These are phyloP conservation scores for Dasysyrphus albostriatus DNA, from an alignment of 2,888 invertebrate genomes.

Conservation along the genomic window DNA sequence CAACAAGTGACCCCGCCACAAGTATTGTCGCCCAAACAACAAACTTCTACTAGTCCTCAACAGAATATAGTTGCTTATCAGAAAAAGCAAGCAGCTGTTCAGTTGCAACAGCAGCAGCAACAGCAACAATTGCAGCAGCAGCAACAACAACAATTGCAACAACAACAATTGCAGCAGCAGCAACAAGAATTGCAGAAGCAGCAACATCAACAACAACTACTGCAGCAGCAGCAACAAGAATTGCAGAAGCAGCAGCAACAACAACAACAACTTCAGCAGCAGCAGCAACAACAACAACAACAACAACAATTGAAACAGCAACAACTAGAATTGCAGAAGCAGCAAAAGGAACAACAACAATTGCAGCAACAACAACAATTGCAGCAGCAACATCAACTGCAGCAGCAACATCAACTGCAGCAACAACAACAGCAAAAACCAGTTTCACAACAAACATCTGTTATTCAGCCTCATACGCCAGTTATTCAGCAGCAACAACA, in stretches of 20 bases:
- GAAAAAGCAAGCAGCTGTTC: constrained; percentile 60
- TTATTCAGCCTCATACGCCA: constrained; percentile 71
- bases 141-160: constrained; percentile 26
- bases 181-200: constrained; percentile 25
- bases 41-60: constrained; percentile 64
- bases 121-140: constrained; percentile 8
- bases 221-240: constrained; percentile 34
- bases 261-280: background rate
- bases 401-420: constrained; percentile 28
- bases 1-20: constrained; percentile 33
- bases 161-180: constrained; percentile 9
- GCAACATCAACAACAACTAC: constrained; percentile 16
- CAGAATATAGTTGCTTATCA: constrained; percentile 75
- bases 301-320: constrained; percentile 15
- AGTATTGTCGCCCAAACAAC: constrained; percentile 57
- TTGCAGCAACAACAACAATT: constrained; percentile 26
- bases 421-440: constrained; percentile 40
- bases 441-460: constrained; percentile 75
- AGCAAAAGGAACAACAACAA: constrained; percentile 10
- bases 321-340: constrained; percentile 21
- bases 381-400: background rate
- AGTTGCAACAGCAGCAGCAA: constrained; percentile 63
- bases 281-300: constrained; percentile 12
- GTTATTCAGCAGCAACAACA: constrained; percentile 75
- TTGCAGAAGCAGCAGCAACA: background rate